Evolutionary conservation across 2,888 invertebrate genomes (phyloP).

Genomic region (Pinctada fucata): DNA sequence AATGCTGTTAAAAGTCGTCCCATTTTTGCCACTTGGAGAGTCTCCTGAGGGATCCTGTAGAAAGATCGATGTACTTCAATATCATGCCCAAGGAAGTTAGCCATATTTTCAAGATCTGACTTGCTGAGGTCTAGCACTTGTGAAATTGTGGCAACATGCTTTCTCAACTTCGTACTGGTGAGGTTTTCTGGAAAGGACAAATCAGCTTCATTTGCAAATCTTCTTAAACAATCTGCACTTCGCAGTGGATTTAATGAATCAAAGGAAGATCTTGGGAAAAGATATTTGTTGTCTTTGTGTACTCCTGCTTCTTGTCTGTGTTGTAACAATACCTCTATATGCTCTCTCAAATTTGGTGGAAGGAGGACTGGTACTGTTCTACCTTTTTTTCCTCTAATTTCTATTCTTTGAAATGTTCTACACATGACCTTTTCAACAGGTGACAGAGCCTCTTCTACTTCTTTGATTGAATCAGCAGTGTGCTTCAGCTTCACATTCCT

Average conservation of each 20-base stretch:
- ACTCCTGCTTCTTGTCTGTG: conserved; percentile 34
- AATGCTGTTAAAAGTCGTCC: conserved; percentile 18
- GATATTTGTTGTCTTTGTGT: conserved; percentile 35
- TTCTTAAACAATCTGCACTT: conserved; percentile 31
- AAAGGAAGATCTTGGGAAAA: conserved; percentile 40
- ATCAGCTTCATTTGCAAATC: conserved; percentile 24
- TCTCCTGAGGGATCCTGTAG: conserved; percentile 30
- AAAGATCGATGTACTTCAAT: conserved; percentile 29
- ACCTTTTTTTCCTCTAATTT: no score
- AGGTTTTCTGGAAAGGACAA: conserved; percentile 8
- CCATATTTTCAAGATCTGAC: conserved; percentile 28
- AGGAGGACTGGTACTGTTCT: not conserved
- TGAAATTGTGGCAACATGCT: conserved; percentile 27
- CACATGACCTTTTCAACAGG: no score
- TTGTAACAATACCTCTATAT: conserved; percentile 39
- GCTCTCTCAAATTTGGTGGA: conserved; percentile 17
- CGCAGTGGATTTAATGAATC: conserved; percentile 35
- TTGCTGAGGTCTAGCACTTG: not conserved
- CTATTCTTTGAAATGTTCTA: no score
- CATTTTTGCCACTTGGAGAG: conserved; percentile 23
- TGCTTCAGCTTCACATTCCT: conserved; percentile 11
- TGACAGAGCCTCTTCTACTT: no score
- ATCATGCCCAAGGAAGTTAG: conserved; percentile 34
- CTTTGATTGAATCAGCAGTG: conserved; percentile 14
- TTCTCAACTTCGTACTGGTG: conserved; percentile 22